Base-by-base conservation (phyloP, 2,797 vertebrate genomes). In the Tokudaia tokunoshimensis region DNA sequence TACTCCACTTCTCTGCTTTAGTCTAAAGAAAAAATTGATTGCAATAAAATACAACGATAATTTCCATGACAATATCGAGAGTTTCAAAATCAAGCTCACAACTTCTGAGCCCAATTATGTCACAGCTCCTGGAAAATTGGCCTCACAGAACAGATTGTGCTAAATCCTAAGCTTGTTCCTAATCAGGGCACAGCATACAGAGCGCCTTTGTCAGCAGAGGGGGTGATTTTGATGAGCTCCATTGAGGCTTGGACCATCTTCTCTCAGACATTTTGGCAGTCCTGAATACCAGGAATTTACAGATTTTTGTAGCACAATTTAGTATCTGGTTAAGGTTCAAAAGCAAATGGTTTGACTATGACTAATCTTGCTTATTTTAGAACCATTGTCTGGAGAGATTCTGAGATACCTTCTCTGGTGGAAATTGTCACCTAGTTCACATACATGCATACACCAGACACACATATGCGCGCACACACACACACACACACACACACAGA, bases 301-400 rank as follows among this genome's bases (percentile, higher is more conserved):
- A 81, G 70, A 84, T 89, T 41, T 70, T 83, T 41, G 79, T 55
- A 55, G 70, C 67, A 84, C 10, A 20, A 70, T 82, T 95, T 80
- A 67, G 74, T 44, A 67, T 80, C 61, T 59, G 57, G n/a, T 76
- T 83, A 72, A 82, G 52, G 31, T 52, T 93, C 74, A 29, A 11
- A 82, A 59, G 59, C 82, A 92, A 94, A 96, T 96, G 92, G 90
- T 84, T 34, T 24, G 65, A 44, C 93, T 89, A 50, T 6, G 12
- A 97, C 79, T 96, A 96, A 94, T 97, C 93, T 94, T 96, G 63
- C 96, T 98, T 97, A 95, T 96, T 96, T 97, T 96, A 94, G 97
- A 97, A 97, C 92, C 93, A 97, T 87, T 96, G 90, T 98, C 96
- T 95, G 95, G 86, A 85, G 96, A 98, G 97, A 97, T 96, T 94